Evolutionary conservation across 2,797 vertebrate genomes (phyloP).

Genomic region (Australoheros facetus): DNA sequence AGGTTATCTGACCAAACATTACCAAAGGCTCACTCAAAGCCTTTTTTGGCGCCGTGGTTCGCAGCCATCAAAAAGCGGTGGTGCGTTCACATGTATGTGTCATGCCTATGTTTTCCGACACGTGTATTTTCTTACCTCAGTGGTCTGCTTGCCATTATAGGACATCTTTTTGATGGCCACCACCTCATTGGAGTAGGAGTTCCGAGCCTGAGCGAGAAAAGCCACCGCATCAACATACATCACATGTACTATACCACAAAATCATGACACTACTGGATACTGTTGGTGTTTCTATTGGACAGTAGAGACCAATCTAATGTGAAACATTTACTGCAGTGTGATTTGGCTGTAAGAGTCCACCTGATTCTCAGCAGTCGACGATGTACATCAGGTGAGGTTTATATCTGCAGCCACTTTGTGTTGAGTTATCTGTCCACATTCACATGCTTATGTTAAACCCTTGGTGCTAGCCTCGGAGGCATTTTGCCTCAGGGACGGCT

Average conservation of each 20-base stretch:
- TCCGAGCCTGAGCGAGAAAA: constrained; percentile 86
- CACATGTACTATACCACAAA: background rate
- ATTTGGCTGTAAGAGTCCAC: background rate
- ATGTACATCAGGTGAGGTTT: constrained; percentile 1
- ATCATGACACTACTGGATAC: background rate
- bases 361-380: no score
- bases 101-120: background rate
- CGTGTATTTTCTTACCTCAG: constrained; percentile 84
- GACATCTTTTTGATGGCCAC: constrained; percentile 99
- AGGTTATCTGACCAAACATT: background rate
- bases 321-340: background rate
- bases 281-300: background rate
- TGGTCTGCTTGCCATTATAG: constrained; percentile 96
- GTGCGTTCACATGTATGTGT: background rate
- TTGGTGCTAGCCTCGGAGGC: constrained; percentile 43
- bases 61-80: background rate
- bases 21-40: background rate
- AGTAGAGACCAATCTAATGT: background rate
- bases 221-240: background rate
- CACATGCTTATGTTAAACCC: constrained; percentile 32
- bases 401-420: constrained; percentile 9
- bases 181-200: constrained; percentile 96
- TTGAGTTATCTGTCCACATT: constrained; percentile 28
- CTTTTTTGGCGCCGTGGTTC: constrained; percentile 3
- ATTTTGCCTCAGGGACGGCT: constrained; percentile 45